phyloP scores from a whole-genome alignment of 2,113 vertebrate species.

The Pterocles gutturalis region DNA sequence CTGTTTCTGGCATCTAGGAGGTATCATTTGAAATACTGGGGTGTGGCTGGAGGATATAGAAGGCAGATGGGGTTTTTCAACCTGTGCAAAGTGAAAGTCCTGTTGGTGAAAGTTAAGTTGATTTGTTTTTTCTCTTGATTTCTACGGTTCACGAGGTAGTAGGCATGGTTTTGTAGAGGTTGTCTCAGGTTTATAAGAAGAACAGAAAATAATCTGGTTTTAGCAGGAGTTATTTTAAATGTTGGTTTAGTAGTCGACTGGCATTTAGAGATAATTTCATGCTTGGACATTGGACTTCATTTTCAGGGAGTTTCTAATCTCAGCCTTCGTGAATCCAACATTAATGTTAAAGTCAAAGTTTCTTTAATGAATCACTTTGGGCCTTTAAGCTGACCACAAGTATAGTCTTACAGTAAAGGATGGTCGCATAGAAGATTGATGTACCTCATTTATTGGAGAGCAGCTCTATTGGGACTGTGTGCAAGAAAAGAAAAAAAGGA shows the following conservation, averaged over 20 bases:
- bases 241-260: background rate
- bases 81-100: background rate
- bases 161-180: background rate
- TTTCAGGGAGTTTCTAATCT: background rate
- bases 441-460: background rate
- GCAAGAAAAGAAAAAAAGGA: background rate
- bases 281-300: background rate
- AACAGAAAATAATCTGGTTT: background rate
- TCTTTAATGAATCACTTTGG: background rate
- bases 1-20: background rate
- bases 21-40: background rate
- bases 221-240: background rate
- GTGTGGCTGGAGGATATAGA: rapidly evolving
- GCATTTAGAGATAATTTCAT: background rate
- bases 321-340: background rate
- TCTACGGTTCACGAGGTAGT: background rate
- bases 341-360: background rate
- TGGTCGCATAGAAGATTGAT: background rate
- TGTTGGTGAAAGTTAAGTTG: background rate
- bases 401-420: background rate
- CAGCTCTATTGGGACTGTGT: background rate
- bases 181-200: background rate
- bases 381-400: background rate
- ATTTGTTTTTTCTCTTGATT: background rate
- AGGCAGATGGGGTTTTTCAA: background rate